A percentile compares a stretch with the other conserved stretches of the same genome.
phyloP scores from a whole-genome alignment of 2,888 invertebrate genomes.

The Acrobasis repandana region DNA sequence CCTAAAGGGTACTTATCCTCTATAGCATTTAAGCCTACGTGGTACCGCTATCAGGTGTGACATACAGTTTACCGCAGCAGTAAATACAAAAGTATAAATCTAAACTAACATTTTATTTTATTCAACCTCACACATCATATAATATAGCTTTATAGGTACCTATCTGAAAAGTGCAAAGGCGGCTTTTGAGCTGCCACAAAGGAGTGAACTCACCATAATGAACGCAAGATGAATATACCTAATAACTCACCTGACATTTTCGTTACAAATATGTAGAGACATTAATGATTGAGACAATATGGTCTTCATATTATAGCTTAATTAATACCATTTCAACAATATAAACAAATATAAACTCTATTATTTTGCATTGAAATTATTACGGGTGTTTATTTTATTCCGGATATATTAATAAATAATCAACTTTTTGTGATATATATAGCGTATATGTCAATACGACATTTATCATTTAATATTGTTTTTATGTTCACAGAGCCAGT shows the following conservation, averaged over 20 bases:
- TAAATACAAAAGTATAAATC: too few relatives aligned
- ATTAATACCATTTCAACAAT: constrained; percentile 58
- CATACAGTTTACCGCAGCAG: too few relatives aligned
- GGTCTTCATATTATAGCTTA: constrained; percentile 33
- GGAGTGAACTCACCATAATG: too few relatives aligned
- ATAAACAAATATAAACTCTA: constrained; percentile 32
- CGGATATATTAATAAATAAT: constrained; percentile 6
- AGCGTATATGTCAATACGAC: neutral
- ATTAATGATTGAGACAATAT: constrained; percentile 4
- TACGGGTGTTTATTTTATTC: constrained; percentile 4
- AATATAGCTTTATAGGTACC: too few relatives aligned
- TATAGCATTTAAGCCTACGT: too few relatives aligned
- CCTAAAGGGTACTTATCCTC: too few relatives aligned
- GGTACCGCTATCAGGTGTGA: too few relatives aligned
- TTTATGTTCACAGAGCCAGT: constrained; percentile 2
- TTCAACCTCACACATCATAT: neutral
- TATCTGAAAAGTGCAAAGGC: neutral
- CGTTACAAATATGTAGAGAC: constrained; percentile 47
- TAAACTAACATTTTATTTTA: too few relatives aligned
- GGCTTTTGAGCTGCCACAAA: too few relatives aligned
- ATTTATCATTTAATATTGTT: neutral
- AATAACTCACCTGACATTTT: constrained; percentile 62
- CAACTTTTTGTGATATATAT: constrained; percentile 2
- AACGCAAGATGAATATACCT: neutral
- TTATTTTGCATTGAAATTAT: constrained; percentile 15